These are phyloP conservation scores for Regulus satrapa DNA, from an alignment of 2,113 vertebrate genomes.

Conservation along the genomic window DNA sequence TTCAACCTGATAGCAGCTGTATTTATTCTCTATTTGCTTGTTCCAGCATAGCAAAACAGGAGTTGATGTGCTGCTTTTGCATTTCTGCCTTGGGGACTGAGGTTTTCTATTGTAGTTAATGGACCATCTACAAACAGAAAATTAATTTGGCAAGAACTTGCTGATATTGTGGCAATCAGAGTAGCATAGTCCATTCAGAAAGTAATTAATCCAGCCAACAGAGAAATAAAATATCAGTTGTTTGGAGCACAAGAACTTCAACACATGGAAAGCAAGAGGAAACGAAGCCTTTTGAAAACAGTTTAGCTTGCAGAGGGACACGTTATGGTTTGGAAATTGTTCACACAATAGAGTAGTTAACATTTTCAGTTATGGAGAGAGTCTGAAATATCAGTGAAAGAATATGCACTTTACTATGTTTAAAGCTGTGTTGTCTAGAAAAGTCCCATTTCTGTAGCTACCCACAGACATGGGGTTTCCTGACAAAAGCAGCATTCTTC, in stretches of 20 bases:
- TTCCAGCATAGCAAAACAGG: constrained; percentile 5
- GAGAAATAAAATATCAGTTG: constrained; percentile 25
- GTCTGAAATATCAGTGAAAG: neutral
- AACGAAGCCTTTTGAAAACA: neutral
- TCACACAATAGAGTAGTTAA: neutral
- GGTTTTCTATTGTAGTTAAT: constrained; percentile 49
- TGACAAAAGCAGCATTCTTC: neutral
- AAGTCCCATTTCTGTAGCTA: neutral
- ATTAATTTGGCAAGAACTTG: constrained; percentile 61
- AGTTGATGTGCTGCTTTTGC: neutral
- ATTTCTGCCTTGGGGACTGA: constrained; percentile 37
- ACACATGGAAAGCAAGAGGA: neutral
- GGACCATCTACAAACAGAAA: constrained; percentile 60
- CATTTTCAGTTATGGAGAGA: neutral
- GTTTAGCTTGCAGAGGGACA: neutral
- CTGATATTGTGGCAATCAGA: constrained; percentile 40
- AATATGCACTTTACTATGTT: rapidly evolving
- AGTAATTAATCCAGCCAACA: constrained; percentile 46
- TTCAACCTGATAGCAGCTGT: constrained; percentile 4
- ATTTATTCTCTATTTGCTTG: constrained; percentile 34
- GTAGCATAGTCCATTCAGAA: constrained; percentile 12
- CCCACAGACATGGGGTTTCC: rapidly evolving
- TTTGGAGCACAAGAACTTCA: neutral
- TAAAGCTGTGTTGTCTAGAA: neutral
- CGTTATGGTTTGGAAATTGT: neutral